Conservation (phyloP, 2,113 vertebrate species). For the Rhinolophus sinicus region DNA sequence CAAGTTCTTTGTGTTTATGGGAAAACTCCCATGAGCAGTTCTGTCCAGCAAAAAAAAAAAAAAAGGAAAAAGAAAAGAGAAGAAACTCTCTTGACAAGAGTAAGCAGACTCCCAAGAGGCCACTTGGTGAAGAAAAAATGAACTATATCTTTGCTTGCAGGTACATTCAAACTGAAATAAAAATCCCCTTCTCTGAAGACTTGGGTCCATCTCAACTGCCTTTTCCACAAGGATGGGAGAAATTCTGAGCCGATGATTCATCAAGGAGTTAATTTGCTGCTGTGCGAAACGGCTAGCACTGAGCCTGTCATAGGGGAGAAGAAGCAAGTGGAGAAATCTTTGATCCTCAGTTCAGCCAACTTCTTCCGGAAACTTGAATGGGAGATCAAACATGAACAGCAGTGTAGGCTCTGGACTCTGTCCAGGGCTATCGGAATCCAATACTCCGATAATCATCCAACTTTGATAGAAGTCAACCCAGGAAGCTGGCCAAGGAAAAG, state of each 20-base stretch:
- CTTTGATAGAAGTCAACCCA: conserved; percentile 78
- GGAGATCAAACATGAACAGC: conserved; percentile 84
- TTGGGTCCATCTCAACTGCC: conserved; percentile 14
- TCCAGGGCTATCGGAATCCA: conserved; percentile 83
- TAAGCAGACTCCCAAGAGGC: neutral
- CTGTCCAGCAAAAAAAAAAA: neutral
- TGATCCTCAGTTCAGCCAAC: conserved; percentile 83
- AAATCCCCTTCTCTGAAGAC: neutral
- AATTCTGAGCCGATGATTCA: conserved; percentile 70
- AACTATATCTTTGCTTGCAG: conserved; percentile 39
- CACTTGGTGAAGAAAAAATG: neutral
- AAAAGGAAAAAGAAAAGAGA: neutral
- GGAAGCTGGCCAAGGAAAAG: conserved; percentile 73
- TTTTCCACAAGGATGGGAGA: conserved; percentile 51
- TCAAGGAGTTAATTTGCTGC: conserved; percentile 73
- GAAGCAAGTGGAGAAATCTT: conserved; percentile 80
- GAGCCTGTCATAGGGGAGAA: conserved; percentile 82
- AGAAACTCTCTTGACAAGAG: neutral
- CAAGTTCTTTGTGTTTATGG: conserved; percentile 51
- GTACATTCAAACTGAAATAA: conserved; percentile 52
- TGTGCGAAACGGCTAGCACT: neutral
- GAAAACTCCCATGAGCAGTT: neutral
- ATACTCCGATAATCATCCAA: conserved; percentile 77
- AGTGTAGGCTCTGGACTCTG: conserved; percentile 64
- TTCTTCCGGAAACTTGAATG: conserved; percentile 79